phyloP scores from a whole-genome alignment of 2,113 vertebrate species.

The Paedocypris sp. region DNA sequence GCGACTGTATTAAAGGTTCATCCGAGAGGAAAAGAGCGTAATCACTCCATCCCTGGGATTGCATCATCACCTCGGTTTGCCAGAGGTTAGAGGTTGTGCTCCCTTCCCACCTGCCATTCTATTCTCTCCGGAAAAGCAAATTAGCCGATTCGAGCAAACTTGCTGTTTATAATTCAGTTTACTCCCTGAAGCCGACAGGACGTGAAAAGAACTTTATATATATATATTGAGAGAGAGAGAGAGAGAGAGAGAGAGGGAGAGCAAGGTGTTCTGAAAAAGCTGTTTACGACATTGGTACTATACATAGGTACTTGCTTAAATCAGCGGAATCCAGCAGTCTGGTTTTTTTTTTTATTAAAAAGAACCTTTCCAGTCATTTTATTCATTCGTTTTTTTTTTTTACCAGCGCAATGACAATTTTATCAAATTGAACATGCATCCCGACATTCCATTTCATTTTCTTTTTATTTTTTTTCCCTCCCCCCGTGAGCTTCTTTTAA shows the following conservation, averaged over 20 bases:
- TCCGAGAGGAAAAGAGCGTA: too few relatives aligned
- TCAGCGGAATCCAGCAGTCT: background rate
- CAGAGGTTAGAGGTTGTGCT: constrained; percentile 13
- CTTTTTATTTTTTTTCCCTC: too few relatives aligned
- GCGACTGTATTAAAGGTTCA: too few relatives aligned
- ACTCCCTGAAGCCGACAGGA: background rate
- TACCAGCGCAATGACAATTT: background rate
- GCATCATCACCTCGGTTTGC: background rate
- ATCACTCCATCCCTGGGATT: background rate
- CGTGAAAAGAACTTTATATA: background rate
- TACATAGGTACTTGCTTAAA: background rate
- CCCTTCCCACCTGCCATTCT: constrained; percentile 11
- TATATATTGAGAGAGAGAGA: background rate
- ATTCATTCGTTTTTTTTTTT: background rate
- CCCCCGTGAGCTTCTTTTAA: too few relatives aligned
- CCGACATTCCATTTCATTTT: too few relatives aligned
- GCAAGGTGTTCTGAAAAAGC: background rate
- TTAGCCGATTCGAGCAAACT: background rate
- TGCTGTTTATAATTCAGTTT: background rate
- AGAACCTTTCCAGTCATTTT: constrained; percentile 11
- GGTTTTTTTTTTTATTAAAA: too few relatives aligned
- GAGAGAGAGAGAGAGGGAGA: too few relatives aligned
- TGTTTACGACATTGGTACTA: background rate
- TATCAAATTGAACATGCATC: background rate
- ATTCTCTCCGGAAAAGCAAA: constrained; percentile 3